Evolutionary conservation across 2,797 vertebrate species (phyloP).

Genomic region (Anguilla megastoma): DNA sequence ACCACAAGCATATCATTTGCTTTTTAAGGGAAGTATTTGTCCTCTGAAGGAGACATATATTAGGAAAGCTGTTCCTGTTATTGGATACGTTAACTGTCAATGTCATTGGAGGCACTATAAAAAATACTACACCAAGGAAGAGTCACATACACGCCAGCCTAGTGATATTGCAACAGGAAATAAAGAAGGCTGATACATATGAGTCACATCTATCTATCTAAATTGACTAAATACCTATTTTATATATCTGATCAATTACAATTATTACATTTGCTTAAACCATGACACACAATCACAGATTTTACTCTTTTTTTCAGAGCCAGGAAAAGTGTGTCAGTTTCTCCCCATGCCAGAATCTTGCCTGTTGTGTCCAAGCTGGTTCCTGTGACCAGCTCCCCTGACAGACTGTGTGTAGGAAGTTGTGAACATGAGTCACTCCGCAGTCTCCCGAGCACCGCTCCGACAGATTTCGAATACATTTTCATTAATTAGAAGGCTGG

Average conservation of each 20-base stretch:
- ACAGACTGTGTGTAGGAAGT: conserved; percentile 69
- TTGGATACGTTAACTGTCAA: conserved; percentile 30
- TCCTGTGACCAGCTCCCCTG: conserved; percentile 33
- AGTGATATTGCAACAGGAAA: background rate
- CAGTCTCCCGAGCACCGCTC: conserved; percentile 17
- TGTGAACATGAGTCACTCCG: conserved; percentile 46
- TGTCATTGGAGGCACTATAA: conserved; percentile 36
- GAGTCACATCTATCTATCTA: background rate
- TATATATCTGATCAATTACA: background rate
- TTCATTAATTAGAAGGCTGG: conserved; percentile 61
- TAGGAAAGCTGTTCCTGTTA: conserved; percentile 42
- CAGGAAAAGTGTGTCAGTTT: conserved; percentile 29
- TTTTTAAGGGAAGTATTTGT: conserved; percentile 22
- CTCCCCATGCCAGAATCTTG: conserved; percentile 18
- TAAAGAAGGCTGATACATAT: conserved; percentile 3
- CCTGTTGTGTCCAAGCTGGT: conserved; percentile 40
- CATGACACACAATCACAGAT: conserved; percentile 6
- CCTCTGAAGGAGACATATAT: conserved; percentile 36
- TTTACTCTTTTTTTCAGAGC: background rate
- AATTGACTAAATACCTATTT: background rate
- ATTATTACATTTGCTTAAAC: background rate
- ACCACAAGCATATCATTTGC: background rate
- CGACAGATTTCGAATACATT: conserved; percentile 60
- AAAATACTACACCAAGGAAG: background rate
- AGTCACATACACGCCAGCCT: background rate